Base-by-base conservation (phyloP, 2,113 vertebrate species). In the Natator depressus region DNA sequence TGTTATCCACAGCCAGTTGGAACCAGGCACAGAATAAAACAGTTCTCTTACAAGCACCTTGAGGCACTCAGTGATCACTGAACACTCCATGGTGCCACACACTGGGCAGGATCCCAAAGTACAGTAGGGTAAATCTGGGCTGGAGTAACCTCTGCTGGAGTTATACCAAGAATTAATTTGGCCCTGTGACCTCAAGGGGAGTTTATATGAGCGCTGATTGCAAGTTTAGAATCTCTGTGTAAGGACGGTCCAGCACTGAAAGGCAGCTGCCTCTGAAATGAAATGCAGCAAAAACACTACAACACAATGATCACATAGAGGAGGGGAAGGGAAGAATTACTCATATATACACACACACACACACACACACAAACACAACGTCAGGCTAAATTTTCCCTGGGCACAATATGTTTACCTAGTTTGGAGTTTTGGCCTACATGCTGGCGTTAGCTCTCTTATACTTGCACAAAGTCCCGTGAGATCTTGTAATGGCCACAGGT, bases 251-350 rank as follows among this genome's bases (percentile, higher is more conserved):
- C 92, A 51, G 65, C 62, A 16, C 83, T 79, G 75, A 92, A 78
- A 38, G 5, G 47, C 4, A 75, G 47, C 57, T 51, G 46, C 84
- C 90, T 84, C 72, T 88, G 59, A 57, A 90, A 91, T 83, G 57
- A 88, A 88, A 88, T 3, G 59, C 86, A 90, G 25, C 10, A 10
- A 42, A n/a, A 50, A 84, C 65, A 85, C 49, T 59, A 46, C 24
- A 5, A 46, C 27, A 35, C 54, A 87, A 31, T 50, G 62, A 62
- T 53, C 25, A 86, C 78, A 92, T 85, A 90, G 91, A 96, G 83
- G 54, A 90, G 86, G 53, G 79, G 72, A 92, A 91, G 84, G 88
- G 86, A 92, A 92, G 93, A 96, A 91, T 82, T 76, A 85, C 90
- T 27, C 47, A 42, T 42, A 42, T 42, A 42, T 42, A 42, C 42